Evolutionary conservation across 2,888 invertebrate genomes (phyloP), one percentile per base, ranked within the genome.

Genomic region (Archaeoteleia sp.): DNA sequence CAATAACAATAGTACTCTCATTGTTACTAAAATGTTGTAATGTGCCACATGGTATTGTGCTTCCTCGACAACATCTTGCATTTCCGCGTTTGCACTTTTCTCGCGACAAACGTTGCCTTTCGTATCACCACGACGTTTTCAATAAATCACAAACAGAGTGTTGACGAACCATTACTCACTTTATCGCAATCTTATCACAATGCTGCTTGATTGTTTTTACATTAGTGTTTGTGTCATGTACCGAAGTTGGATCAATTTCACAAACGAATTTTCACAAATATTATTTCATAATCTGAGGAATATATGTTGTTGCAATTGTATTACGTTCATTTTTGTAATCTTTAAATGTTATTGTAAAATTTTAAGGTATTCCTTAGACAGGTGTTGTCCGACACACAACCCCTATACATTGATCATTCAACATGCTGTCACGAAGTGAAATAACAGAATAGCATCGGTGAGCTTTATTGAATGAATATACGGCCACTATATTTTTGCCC

Each of bases 391-490:
- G n/a, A n/a, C n/a, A n/a, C n/a, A n/a, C n/a, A n/a, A n/a, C n/a
- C n/a, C n/a, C n/a, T n/a, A n/a, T n/a, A n/a, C n/a, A n/a, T n/a
- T n/a, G n/a, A n/a, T n/a, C n/a, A n/a, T 20, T 20, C 3, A 20
- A 20, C 3, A 20, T 20, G 20, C 20, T 20, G 20, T 20, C 20
- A 20, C 20, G 20, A 4, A 20, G 20, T 20, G 2, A 5, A 20
- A 5, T 2, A 20, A 20, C 20, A 5, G 20, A 20, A 20, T 5
- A 20, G 20, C 20, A 20, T 20, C 20, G 3, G 49, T 17, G 51
- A 57, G 54, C 40, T 80, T 78, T 78, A 78, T 80, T 82, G 77
- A 82, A 82, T 82, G 82, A 82, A 81, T 81, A 82, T 78, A 70
- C 79, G 80, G 69, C 65, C 72, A 75, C 5, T 5, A 4, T 72